These are phyloP conservation scores for Gnathonemus longibarbis DNA, from an alignment of 2,113 vertebrate genomes.

Conservation along the genomic window DNA sequence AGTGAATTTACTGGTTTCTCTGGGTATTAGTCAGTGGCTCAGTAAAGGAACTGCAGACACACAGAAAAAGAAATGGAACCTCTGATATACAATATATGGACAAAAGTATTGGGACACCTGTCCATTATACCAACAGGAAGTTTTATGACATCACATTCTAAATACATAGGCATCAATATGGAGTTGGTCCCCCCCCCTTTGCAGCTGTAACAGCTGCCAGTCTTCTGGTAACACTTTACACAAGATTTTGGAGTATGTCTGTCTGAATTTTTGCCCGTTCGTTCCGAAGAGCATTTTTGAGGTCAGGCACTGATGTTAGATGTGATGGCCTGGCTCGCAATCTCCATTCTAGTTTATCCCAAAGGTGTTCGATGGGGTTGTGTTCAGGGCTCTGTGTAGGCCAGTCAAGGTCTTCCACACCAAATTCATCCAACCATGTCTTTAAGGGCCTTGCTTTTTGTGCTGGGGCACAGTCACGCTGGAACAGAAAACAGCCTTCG, in stretches of 20 bases:
- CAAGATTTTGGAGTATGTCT: background rate
- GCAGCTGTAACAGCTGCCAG: background rate
- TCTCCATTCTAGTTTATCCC: background rate
- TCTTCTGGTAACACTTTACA: background rate
- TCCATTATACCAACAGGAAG: background rate
- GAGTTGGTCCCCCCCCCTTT: background rate
- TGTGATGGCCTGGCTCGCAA: background rate
- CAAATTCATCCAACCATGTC: background rate
- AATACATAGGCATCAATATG: background rate
- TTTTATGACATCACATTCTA: background rate
- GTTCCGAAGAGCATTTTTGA: background rate
- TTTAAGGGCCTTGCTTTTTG: background rate
- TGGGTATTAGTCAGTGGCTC: background rate
- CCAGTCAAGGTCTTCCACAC: background rate
- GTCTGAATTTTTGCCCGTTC: background rate
- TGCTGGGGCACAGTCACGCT: background rate
- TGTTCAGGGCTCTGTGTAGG: background rate
- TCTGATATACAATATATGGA: background rate
- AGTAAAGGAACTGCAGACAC: background rate
- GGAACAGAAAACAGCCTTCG: background rate
- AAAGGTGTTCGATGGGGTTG: background rate
- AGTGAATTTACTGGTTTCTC: background rate
- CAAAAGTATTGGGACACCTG: background rate
- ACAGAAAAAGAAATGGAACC: background rate
- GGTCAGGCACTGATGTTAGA: background rate